Base-by-base conservation (phyloP, 2,113 vertebrate species). In the Anoura caudifer region DNA sequence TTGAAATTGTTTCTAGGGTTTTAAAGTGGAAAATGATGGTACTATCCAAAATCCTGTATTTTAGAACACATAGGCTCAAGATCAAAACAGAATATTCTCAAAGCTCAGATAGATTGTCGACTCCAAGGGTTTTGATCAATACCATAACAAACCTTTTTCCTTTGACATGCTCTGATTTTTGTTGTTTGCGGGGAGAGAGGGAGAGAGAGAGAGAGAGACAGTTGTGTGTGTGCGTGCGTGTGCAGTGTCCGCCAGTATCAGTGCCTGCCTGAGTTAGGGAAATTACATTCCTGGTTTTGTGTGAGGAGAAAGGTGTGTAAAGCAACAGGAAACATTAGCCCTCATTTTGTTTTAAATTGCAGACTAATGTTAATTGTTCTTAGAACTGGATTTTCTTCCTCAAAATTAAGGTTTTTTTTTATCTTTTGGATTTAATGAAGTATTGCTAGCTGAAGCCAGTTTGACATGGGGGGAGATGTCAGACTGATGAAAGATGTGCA, bases 331-430 rank as follows among this genome's bases (percentile, higher is more conserved):
- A 43, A 72, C 69, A 93, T 91, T 92, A 87, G 45, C 83, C 93
- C 95, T 95, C 41, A 1, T 96, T 95, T 97, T 97, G 96, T 97
- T 93, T 95, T 86, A 54, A 94, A 22, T 93, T 83, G 56, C 50
- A 95, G 86, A 90, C 93, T 96, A 33, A 80, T 87, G 97, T 97
- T 98, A 77, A 94, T 97, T 97, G 70, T 97, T 97, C 94, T 97
- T 92, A 96, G 76, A 98, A 98, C 96, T 98, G 97, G 95, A 97
- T 96, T 96, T 94, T 93, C 95, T 96, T 90, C 93, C 87, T 84
- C 70, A 54, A 88, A 96, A 94, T 87, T 52, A 92, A 54, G 2
- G 2, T 65, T 1, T 14, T 63, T 88, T 85, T 88, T 85, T 0
- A 56, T 94, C 93, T 94, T 95, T 94, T 95, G 87, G 94, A 92